A percentile compares a stretch with the other conserved stretches of the same genome.
phyloP scores from a whole-genome alignment of 2,888 invertebrate genomes.

The Pyrochroa serraticornis region DNA sequence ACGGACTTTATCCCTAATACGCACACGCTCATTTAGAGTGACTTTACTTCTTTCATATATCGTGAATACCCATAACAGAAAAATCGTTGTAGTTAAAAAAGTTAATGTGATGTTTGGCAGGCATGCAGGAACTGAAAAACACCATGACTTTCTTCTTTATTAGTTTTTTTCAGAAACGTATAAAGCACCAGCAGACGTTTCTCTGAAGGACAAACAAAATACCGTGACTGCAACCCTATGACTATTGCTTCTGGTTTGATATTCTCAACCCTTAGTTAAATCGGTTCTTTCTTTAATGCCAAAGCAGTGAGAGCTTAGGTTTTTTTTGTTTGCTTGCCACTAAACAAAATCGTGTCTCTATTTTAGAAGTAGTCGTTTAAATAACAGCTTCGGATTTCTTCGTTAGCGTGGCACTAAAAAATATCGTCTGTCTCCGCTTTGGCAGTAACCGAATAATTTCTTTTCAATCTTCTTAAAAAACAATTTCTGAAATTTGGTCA shows the following conservation, averaged over 20 bases:
- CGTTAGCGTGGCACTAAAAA: too few species aligned
- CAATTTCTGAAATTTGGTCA: slow-evolving; percentile 96
- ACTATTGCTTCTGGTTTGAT: slow-evolving; percentile 82
- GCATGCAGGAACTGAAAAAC: slow-evolving; percentile 97
- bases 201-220: slow-evolving; percentile 94
- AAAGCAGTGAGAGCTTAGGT: slow-evolving; percentile 86
- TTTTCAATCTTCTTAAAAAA: slow-evolving; percentile 96
- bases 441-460: slow-evolving; percentile 91
- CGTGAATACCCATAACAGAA: slow-evolving; percentile 94
- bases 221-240: slow-evolving; percentile 84
- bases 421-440: slow-evolving; percentile 94
- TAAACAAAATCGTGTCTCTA: too few species aligned
- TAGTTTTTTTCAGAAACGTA: slow-evolving; percentile 96
- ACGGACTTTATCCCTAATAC: slow-evolving; percentile 98
- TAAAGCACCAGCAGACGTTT: slow-evolving; percentile 94
- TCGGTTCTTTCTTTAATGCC: slow-evolving; percentile 91
- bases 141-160: slow-evolving; percentile 95
- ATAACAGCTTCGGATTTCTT: too few species aligned
- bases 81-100: slow-evolving; percentile 96
- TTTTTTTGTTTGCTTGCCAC: slow-evolving; percentile 93
- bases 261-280: slow-evolving; percentile 95
- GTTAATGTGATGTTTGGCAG: slow-evolving; percentile 95
- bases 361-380: too few species aligned
- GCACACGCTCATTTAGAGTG: slow-evolving; percentile 95
- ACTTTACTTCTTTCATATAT: slow-evolving; percentile 91